These are phyloP conservation scores for Enteromius anoplus DNA, from an alignment of 2,797 vertebrate genomes.

Conservation along the genomic window DNA sequence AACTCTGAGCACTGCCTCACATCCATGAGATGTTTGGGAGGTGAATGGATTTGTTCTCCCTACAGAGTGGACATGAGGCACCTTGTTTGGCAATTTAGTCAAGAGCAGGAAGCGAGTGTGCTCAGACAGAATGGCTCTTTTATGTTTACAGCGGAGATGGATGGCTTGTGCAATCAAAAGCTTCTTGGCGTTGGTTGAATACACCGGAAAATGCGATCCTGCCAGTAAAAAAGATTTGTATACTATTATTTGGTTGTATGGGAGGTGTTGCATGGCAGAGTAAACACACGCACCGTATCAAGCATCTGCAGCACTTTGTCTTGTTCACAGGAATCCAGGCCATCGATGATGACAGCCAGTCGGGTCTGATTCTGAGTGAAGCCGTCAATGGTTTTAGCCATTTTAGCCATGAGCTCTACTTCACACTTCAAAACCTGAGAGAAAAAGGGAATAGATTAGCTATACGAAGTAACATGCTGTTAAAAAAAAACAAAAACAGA, in stretches of 20 bases:
- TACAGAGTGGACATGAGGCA: constrained; percentile 17
- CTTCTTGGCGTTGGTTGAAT: constrained; percentile 21
- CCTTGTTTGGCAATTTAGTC: constrained; percentile 35
- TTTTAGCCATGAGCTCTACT: constrained; percentile 97
- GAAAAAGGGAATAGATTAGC: constrained; percentile 15
- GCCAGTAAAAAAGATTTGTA: constrained; percentile 6
- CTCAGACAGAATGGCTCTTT: constrained; percentile 29
- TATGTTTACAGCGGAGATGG: constrained; percentile 30
- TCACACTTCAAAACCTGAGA: constrained; percentile 94
- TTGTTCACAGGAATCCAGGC: constrained; percentile 96
- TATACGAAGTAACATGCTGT: not conserved
- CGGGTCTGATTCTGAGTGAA: constrained; percentile 99
- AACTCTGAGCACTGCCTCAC: constrained; percentile 42
- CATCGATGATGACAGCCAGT: constrained; percentile 96
- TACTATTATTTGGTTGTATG: constrained; percentile 11
- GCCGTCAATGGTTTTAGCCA: constrained; percentile 97
- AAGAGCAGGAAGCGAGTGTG: constrained; percentile 20
- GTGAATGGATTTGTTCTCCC: constrained; percentile 49
- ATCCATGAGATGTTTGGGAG: constrained; percentile 39
- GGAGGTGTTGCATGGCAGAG: not conserved
- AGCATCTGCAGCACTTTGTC: constrained; percentile 98
- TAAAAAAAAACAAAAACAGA: not conserved
- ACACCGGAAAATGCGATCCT: constrained; percentile 32
- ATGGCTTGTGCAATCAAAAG: constrained; percentile 26
- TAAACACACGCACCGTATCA: constrained; percentile 80